Evolutionary conservation across 2,888 invertebrate species (phyloP).

Genomic region (Euzetes globulus): DNA sequence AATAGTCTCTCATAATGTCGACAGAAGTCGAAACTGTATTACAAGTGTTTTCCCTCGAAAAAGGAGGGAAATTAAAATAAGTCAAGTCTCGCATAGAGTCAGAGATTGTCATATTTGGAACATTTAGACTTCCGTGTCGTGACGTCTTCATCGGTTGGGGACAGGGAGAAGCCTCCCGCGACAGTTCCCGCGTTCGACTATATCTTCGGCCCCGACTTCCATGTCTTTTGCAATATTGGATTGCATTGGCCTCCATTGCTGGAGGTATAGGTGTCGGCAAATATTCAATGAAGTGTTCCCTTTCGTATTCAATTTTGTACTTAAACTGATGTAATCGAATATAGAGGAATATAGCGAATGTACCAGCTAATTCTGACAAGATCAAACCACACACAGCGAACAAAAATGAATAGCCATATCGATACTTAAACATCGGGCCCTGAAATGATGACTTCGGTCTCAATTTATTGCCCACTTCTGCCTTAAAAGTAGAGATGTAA

Average conservation of each 20-base stretch:
- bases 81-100: conserved; percentile 44
- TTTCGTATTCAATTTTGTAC: conserved; percentile 39
- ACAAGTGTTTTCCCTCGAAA: conserved; percentile 42
- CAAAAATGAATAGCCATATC: conserved; percentile 77
- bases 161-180: conserved; percentile 37
- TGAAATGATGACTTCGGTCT: conserved; percentile 68
- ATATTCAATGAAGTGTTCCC: conserved; percentile 35
- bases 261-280: conserved; percentile 20
- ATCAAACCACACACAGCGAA: conserved; percentile 76
- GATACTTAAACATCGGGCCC: conserved; percentile 43
- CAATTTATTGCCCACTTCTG: conserved; percentile 78
- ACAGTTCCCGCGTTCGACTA: conserved; percentile 35
- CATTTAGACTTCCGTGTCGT: conserved; percentile 36
- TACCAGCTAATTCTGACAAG: conserved; percentile 73
- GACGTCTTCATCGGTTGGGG: conserved; percentile 32
- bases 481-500: conserved; percentile 85
- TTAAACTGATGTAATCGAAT: conserved; percentile 60
- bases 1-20: conserved; percentile 42
- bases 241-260: background rate
- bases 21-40: conserved; percentile 43
- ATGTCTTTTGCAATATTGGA: conserved; percentile 39
- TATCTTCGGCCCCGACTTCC: conserved; percentile 38
- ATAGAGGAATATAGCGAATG: conserved; percentile 76
- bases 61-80: conserved; percentile 42
- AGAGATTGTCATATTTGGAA: conserved; percentile 40